These are phyloP conservation scores for Chloroclysta siterata DNA, from an alignment of 2,888 invertebrate species.

Conservation along the genomic window DNA sequence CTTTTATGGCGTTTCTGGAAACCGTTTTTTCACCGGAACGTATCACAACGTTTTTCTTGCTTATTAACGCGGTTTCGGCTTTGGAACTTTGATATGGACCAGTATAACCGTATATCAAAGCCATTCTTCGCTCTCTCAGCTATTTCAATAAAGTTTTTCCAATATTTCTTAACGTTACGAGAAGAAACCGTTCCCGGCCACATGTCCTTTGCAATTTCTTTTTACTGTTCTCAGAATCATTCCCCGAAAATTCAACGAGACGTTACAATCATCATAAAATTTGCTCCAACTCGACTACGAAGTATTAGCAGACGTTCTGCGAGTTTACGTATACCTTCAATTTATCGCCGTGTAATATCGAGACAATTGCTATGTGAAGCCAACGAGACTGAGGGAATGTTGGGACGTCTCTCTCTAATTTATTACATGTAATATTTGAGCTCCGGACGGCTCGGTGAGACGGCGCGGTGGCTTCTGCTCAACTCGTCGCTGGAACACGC, in stretches of 20 bases:
- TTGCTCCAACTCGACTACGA: constrained; percentile 54
- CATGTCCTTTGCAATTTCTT: constrained; percentile 39
- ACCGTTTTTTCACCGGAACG: not conserved
- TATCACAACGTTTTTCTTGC: constrained; percentile 17
- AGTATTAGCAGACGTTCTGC: constrained; percentile 61
- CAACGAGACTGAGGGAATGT: constrained; percentile 68
- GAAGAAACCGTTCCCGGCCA: constrained; percentile 35
- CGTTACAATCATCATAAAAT: constrained; percentile 60
- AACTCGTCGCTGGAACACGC: constrained; percentile 49
- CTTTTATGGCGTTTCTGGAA: constrained; percentile 18
- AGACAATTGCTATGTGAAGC: constrained; percentile 71
- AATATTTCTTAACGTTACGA: constrained; percentile 41
- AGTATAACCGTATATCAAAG: constrained; percentile 30
- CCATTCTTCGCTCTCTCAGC: constrained; percentile 27
- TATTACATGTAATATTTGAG: constrained; percentile 75
- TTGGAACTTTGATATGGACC: constrained; percentile 16
- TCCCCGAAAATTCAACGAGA: constrained; percentile 35
- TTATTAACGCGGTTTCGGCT: constrained; percentile 20
- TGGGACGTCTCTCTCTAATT: constrained; percentile 65
- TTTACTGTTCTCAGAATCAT: constrained; percentile 39
- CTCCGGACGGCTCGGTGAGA: constrained; percentile 49
- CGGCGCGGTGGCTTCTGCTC: constrained; percentile 38
- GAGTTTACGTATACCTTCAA: constrained; percentile 48
- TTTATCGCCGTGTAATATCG: constrained; percentile 77
- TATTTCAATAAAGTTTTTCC: constrained; percentile 40